Evolutionary conservation across 2,888 invertebrate species (phyloP).

Genomic region (Cybosia mesomella): DNA sequence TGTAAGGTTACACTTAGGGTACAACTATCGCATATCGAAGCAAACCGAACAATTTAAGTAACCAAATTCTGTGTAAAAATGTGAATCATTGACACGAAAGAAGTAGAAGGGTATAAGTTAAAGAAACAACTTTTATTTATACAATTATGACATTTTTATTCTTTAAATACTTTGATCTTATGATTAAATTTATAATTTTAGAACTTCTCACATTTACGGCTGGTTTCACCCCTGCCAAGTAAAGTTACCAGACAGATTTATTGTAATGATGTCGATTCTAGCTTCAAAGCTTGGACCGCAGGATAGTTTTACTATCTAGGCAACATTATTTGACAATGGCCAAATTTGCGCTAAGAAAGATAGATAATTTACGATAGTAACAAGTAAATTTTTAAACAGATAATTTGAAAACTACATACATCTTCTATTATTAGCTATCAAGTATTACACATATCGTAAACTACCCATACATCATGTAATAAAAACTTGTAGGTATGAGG

Average conservation of each 20-base stretch:
- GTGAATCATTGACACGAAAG: neutral
- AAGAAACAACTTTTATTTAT: conserved; percentile 41
- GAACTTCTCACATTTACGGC: conserved; percentile 55
- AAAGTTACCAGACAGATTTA: neutral
- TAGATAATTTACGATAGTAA: conserved; percentile 55
- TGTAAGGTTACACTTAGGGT: neutral
- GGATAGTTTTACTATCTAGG: neutral
- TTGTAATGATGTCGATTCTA: neutral
- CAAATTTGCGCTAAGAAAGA: conserved; percentile 22
- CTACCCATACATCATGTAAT: conserved; percentile 39
- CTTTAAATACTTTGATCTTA: conserved; percentile 54
- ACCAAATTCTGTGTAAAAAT: too few relatives aligned
- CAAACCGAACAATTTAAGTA: too few relatives aligned
- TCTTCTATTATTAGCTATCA: conserved; percentile 36
- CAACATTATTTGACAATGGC: conserved; percentile 14
- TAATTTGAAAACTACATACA: conserved; percentile 52
- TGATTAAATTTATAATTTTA: conserved; percentile 54
- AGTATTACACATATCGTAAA: conserved; percentile 37
- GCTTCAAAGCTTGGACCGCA: neutral
- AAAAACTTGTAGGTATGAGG: conserved; percentile 40
- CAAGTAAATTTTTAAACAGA: conserved; percentile 55
- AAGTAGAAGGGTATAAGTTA: conserved; percentile 10
- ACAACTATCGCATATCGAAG: too few relatives aligned
- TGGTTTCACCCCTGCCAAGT: conserved; percentile 19
- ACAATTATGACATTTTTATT: conserved; percentile 59